phyloP scores from a whole-genome alignment of 1,140 invertebrate genomes.

The Drepana arcuata region DNA sequence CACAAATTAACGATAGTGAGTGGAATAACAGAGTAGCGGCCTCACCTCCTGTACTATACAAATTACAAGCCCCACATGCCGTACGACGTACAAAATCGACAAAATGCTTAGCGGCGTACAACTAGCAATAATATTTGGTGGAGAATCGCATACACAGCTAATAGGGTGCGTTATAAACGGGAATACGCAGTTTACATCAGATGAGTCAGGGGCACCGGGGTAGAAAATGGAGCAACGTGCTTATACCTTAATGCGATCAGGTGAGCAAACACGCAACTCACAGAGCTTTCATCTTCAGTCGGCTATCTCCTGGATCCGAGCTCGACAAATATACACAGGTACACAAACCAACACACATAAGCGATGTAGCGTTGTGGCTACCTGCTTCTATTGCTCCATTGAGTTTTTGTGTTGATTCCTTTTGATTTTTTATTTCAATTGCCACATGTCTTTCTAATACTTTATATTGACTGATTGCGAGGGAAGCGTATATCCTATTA shows the following conservation, averaged over 20 bases:
- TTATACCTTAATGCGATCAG: slow-evolving; percentile 66
- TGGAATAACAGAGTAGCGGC: slow-evolving; percentile 5
- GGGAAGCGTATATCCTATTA: no score
- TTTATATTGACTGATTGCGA: no score
- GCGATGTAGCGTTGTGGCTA: no score
- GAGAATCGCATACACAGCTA: slow-evolving; percentile 37
- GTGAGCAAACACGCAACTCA: slow-evolving; percentile 53
- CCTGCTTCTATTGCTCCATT: no score
- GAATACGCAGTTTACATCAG: slow-evolving; percentile 57
- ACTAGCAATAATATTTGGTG: slow-evolving; percentile 5
- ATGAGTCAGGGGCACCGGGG: slow-evolving; percentile 47
- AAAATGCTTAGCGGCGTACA: neutral
- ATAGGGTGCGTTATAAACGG: slow-evolving; percentile 45
- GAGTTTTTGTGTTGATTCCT: no score
- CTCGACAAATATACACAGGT: slow-evolving; percentile 29
- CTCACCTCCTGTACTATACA: no score
- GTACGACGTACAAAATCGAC: no score
- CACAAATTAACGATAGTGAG: slow-evolving; percentile 9
- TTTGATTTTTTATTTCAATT: no score
- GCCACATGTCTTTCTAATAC: no score
- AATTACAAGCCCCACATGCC: no score
- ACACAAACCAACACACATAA: no score
- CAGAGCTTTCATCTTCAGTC: slow-evolving; percentile 64
- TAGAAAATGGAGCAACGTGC: slow-evolving; percentile 59
- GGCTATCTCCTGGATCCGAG: slow-evolving; percentile 39